phyloP scores from a whole-genome alignment of 1,140 invertebrate species.

The Penaeus japonicus region DNA sequence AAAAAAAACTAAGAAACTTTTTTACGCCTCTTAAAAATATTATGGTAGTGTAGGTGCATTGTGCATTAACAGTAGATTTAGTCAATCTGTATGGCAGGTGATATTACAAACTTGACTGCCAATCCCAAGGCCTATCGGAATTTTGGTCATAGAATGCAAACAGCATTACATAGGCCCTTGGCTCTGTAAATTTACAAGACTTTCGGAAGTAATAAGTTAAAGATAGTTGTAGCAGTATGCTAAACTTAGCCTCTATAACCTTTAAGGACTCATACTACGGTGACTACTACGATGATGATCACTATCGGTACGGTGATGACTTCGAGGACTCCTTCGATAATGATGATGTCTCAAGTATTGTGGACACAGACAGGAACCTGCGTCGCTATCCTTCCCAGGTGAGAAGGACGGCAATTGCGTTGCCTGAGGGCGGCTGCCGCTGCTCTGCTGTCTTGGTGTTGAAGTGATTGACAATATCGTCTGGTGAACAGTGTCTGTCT shows the following conservation, averaged over 20 bases:
- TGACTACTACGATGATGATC: conserved; percentile 52
- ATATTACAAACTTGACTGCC: too few species aligned
- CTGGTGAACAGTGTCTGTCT: too few species aligned
- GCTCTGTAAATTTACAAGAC: background rate
- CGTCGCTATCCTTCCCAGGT: conserved; percentile 57
- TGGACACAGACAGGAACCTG: conserved; percentile 52
- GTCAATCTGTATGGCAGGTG: too few species aligned
- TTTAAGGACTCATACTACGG: conserved; percentile 59
- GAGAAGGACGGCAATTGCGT: conserved; percentile 2
- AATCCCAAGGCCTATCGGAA: too few species aligned
- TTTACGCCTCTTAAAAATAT: too few species aligned
- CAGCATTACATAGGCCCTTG: background rate
- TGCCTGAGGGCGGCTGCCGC: background rate
- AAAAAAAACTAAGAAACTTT: too few species aligned
- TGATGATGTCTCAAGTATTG: conserved; percentile 55
- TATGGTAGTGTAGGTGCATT: too few species aligned
- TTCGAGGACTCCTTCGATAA: conserved; percentile 57
- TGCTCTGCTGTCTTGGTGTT: background rate
- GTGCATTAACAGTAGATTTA: too few species aligned
- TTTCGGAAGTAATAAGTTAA: background rate
- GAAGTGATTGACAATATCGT: too few species aligned
- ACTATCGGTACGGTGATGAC: conserved; percentile 44
- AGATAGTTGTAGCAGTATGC: conserved; percentile 22
- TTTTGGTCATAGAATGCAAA: too few species aligned
- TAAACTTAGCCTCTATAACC: conserved; percentile 49